Conservation (phyloP, 30 jellyfish, hydroid and myxozoan genomes). For the Turritopsis dohrnii region DNA sequence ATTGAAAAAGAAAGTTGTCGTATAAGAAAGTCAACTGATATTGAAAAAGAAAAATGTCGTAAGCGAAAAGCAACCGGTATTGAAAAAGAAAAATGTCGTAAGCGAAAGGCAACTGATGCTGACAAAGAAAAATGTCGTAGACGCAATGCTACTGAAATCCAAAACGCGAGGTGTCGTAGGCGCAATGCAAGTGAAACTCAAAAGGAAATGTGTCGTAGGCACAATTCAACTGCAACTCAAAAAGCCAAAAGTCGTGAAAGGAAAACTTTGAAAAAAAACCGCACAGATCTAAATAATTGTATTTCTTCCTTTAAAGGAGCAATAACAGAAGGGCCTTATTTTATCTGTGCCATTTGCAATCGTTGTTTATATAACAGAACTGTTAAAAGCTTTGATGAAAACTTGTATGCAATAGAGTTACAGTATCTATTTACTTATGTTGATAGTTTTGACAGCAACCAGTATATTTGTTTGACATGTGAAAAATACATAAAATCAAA, state of each 20-base stretch:
- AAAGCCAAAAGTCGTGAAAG: not conserved
- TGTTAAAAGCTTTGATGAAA: not conserved
- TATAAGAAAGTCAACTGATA: not conserved
- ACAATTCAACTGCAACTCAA: conserved; percentile 2
- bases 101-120: conserved; percentile 5
- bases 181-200: no score
- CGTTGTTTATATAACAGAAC: not conserved
- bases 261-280: not conserved
- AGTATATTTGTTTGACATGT: conserved; percentile 2
- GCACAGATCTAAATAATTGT: not conserved
- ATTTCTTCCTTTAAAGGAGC: not conserved
- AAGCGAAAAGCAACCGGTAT: not conserved
- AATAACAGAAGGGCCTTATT: conserved; percentile 5
- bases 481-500: not conserved
- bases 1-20: conserved; percentile 4
- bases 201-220: not conserved
- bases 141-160: no score
- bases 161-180: no score
- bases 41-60: not conserved
- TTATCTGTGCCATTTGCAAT: not conserved
- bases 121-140: not conserved
- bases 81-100: not conserved
- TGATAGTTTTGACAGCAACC: not conserved
- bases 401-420: not conserved
- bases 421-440: not conserved